Conservation (phyloP, 2,113 vertebrate genomes). For the Mormyrus lacerda region DNA sequence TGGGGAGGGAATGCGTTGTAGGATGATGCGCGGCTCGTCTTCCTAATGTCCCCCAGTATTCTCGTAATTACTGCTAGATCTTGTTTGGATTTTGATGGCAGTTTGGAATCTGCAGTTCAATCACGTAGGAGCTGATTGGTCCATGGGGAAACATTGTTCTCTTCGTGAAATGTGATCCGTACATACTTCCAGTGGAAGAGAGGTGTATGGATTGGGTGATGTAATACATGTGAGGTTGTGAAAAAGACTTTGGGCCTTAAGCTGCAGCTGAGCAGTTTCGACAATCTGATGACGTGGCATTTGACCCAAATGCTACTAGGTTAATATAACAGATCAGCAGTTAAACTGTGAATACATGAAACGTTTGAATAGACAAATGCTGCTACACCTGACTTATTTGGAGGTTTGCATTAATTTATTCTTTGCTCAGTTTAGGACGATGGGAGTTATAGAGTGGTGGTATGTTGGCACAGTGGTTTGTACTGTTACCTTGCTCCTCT, state of each 20-base stretch:
- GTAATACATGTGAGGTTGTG: neutral
- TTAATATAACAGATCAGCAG: neutral
- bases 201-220: neutral
- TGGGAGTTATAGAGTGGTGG: neutral
- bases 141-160: conserved; percentile 61
- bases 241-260: neutral
- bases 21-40: conserved; percentile 61
- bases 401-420: neutral
- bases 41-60: conserved; percentile 66
- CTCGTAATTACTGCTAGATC: conserved; percentile 69
- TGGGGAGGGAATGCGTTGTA: conserved; percentile 56
- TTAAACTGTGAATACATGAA: neutral
- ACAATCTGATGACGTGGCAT: neutral
- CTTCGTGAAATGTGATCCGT: conserved; percentile 22
- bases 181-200: conserved; percentile 16
- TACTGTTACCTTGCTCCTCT: neutral
- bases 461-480: neutral
- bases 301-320: neutral
- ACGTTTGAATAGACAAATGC: neutral
- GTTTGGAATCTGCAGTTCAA: conserved; percentile 56
- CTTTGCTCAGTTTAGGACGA: neutral
- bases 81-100: conserved; percentile 67
- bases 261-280: neutral
- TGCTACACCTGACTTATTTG: neutral
- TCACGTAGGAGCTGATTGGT: conserved; percentile 63